Percentiles rank a stretch among this genome's conserved stretches.
Conservation (phyloP, 2,888 invertebrate species). For the Drosophila eohydei region DNA sequence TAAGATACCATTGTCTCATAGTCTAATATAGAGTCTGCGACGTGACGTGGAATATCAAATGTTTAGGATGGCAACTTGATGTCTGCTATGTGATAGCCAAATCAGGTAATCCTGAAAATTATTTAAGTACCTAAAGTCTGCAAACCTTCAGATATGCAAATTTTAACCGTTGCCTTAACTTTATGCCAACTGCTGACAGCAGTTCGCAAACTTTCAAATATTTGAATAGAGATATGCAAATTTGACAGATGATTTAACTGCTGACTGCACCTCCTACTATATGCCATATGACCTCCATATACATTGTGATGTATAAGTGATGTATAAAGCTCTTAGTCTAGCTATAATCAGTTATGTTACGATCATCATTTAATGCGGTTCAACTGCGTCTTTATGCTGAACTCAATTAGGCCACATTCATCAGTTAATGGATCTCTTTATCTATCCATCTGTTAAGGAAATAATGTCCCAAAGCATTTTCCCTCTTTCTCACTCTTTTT, state of each 20-base stretch:
- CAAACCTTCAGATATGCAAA: no score
- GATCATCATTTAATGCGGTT: not conserved
- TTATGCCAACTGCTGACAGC: no score
- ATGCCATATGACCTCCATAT: not conserved
- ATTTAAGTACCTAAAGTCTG: not conserved
- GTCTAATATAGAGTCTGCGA: no score
- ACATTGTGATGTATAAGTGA: not conserved
- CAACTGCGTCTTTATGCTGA: not conserved
- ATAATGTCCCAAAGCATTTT: not conserved
- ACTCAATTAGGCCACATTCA: conserved; percentile 7
- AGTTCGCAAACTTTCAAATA: not conserved
- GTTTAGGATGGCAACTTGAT: not conserved
- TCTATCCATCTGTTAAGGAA: conserved; percentile 2
- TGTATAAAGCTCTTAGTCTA: no score
- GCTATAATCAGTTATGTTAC: not conserved
- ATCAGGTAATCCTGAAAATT: not conserved
- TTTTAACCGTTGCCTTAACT: no score
- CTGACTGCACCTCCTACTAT: not conserved
- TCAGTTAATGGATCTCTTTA: conserved; percentile 1
- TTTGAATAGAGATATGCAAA: not conserved
- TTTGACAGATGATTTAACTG: not conserved
- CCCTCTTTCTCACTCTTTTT: not conserved
- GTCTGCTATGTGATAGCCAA: not conserved
- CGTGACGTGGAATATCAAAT: no score
- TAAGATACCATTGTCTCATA: no score